Conservation (phyloP, 1,140 invertebrate species). For the Drosophila trapezifrons region DNA sequence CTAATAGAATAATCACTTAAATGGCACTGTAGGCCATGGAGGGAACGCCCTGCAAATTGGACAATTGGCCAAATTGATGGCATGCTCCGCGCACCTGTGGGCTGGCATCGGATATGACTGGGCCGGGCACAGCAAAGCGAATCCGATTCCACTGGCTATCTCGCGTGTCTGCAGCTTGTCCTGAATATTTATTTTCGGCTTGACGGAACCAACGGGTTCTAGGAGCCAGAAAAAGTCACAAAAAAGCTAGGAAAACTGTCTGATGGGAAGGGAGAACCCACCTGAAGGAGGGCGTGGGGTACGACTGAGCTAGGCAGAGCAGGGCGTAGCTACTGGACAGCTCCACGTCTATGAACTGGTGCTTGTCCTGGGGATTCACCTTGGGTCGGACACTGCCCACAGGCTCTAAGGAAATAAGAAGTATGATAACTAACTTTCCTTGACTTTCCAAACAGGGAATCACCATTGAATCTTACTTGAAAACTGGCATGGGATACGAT, state of each 20-base stretch:
- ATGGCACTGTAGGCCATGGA: conserved; percentile 28
- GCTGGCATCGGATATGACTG: conserved; percentile 89
- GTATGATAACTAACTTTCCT: too few relatives aligned
- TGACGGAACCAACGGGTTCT: conserved; percentile 90
- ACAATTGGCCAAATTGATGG: conserved; percentile 45
- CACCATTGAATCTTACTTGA: conserved; percentile 84
- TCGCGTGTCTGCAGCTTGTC: conserved; percentile 84
- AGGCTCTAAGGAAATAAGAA: too few relatives aligned
- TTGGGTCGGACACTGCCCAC: conserved; percentile 90
- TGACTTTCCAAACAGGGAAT: not conserved
- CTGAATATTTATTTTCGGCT: conserved; percentile 87
- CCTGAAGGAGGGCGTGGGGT: conserved; percentile 89
- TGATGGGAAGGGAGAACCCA: conserved; percentile 78
- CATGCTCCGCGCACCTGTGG: conserved; percentile 86
- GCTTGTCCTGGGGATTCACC: conserved; percentile 85
- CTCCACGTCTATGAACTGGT: conserved; percentile 86
- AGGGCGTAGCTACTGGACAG: conserved; percentile 87
- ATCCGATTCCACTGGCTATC: conserved; percentile 77
- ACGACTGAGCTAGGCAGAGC: conserved; percentile 88
- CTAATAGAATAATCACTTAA: conserved; percentile 57
- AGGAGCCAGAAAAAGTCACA: conserved; percentile 54
- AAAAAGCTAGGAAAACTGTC: conserved; percentile 41
- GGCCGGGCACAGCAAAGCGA: conserved; percentile 87
- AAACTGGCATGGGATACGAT: conserved; percentile 88
- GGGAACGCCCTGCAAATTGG: conserved; percentile 40